phyloP scores from a whole-genome alignment of 30 jellyfish, hydroid and myxozoan genomes.

The Hydractinia echinata region DNA sequence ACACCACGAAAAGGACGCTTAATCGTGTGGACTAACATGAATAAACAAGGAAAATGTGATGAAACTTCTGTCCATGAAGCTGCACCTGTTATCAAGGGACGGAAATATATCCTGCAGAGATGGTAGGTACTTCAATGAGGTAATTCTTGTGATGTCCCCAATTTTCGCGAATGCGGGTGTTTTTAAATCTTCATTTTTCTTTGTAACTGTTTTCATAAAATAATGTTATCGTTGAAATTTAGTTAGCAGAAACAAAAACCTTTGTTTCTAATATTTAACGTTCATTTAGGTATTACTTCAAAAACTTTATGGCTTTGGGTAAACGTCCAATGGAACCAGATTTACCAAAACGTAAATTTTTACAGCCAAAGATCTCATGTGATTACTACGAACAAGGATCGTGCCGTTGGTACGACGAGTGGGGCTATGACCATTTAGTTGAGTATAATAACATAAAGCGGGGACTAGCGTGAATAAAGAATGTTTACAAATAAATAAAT shows the following conservation, averaged over 20 bases:
- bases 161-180: background rate
- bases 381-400: conserved; percentile 72
- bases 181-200: background rate
- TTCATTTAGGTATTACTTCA: conserved; percentile 65
- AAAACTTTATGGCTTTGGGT: conserved; percentile 58
- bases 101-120: conserved; percentile 68
- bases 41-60: conserved; percentile 65
- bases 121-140: conserved; percentile 48
- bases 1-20: conserved; percentile 76
- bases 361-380: conserved; percentile 69
- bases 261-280: background rate
- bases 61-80: conserved; percentile 79
- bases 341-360: conserved; percentile 50
- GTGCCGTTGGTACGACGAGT: conserved; percentile 92
- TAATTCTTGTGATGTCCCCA: background rate
- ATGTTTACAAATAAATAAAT: background rate
- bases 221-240: no score
- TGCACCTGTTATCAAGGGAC: conserved; percentile 71
- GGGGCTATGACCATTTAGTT: conserved; percentile 80
- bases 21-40: conserved; percentile 81
- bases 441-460: conserved; percentile 47
- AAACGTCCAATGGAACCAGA: conserved; percentile 76
- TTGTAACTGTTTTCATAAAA: no score
- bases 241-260: background rate
- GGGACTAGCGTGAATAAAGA: conserved; percentile 23